Conservation (phyloP, 2,113 vertebrate species). For the Odocoileus virginianus region DNA sequence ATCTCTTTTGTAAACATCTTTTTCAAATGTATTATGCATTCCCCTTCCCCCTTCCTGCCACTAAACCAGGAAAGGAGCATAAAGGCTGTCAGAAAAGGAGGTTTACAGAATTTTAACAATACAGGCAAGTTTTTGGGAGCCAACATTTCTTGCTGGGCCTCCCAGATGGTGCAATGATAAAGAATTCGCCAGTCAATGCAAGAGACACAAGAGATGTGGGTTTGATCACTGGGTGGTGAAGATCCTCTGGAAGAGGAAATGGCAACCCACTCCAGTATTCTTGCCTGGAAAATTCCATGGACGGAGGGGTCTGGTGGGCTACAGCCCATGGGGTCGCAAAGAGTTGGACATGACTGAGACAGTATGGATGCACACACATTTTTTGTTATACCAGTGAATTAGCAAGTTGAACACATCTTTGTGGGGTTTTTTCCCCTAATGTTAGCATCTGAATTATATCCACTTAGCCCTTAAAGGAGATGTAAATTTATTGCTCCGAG, state of each 20-base stretch:
- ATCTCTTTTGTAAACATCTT: conserved; percentile 26
- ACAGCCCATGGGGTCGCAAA: background rate
- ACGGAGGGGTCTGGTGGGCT: background rate
- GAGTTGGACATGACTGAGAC: background rate
- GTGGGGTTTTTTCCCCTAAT: background rate
- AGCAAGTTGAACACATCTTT: background rate
- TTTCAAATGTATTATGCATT: background rate
- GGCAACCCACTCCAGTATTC: background rate
- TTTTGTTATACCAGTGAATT: background rate
- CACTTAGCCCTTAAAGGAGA: background rate
- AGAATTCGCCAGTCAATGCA: background rate
- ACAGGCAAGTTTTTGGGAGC: background rate
- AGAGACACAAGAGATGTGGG: background rate
- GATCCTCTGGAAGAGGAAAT: background rate
- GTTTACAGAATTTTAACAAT: background rate
- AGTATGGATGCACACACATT: background rate
- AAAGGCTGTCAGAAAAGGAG: background rate
- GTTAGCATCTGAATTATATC: background rate
- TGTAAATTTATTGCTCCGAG: background rate
- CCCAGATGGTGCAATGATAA: background rate
- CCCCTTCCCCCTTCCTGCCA: background rate
- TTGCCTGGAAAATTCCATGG: background rate
- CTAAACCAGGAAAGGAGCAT: background rate
- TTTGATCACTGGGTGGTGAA: background rate
- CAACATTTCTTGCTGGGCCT: background rate